Evolutionary conservation across 2,113 vertebrate species (phyloP), one percentile per base, ranked within the genome.

Genomic region (Dascyllus trimaculatus): DNA sequence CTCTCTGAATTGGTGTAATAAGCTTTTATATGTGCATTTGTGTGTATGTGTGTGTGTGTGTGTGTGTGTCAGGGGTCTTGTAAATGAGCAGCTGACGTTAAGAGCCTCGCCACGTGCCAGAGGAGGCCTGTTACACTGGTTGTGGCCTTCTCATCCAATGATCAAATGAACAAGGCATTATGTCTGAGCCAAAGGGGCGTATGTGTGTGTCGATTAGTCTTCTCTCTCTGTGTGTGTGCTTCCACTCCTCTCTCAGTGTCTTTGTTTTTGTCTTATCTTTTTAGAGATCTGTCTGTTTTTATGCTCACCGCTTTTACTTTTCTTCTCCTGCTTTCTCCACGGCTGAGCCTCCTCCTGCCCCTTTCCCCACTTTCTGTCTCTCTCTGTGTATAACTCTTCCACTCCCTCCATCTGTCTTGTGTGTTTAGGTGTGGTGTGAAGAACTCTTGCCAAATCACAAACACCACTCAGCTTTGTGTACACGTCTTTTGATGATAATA

Each of bases 1-100:
- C 52, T 22, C 48, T 22, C 32, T 64, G 61, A 61, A 51, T n/a
- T 38, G n/a, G 29, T 40, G 21, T 68, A 77, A 72, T 78, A 72
- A 52, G 66, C 43, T 82, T 84, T 85, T 81, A 73, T 71, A 61
- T 38, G 59, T 77, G 59, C 54, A 56, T 84, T 52, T 71, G 68
- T 88, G 72, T 85, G 57, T 49, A 15, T 78, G 64, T 75, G 58
- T 86, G 61, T 78, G 81, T 75, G 45, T 74, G 70, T 71, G 56
- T 62, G 71, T 71, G 60, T 71, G 75, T 74, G 69, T 84, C 82
- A 51, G 70, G 90, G 90, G 92, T 85, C 91, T 93, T 76, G 72
- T 93, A 91, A 94, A 93, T 65, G 79, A 70, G 81, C 49, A 35
- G 60, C 74, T 91, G 90, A 92, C 75, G 74, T 88, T 90, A 82